These are phyloP conservation scores for Trissolcus japonicus DNA, from an alignment of 2,888 invertebrate species.

Conservation along the genomic window DNA sequence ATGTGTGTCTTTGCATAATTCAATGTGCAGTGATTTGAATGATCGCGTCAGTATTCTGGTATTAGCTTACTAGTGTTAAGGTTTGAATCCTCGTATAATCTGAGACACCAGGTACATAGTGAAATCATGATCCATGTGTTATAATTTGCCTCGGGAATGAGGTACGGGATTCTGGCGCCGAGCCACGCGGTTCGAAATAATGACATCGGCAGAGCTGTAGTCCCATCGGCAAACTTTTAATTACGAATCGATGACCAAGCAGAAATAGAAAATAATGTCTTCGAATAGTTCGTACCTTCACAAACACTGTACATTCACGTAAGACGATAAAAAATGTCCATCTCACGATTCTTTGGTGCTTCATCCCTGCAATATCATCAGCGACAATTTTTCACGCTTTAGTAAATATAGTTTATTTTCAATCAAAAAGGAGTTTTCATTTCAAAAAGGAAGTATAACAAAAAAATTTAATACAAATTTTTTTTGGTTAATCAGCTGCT, in stretches of 20 bases:
- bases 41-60: too few relatives aligned
- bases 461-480: not conserved
- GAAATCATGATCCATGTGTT: conserved; percentile 62
- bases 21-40: too few relatives aligned
- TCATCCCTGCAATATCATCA: conserved; percentile 37
- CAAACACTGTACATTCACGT: conserved; percentile 32
- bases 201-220: conserved; percentile 70
- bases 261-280: conserved; percentile 74
- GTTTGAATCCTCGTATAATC: too few relatives aligned
- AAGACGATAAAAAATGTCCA: conserved; percentile 33
- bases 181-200: conserved; percentile 70
- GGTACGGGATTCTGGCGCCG: conserved; percentile 74
- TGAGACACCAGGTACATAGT: conserved; percentile 67
- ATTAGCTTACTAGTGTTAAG: too few relatives aligned
- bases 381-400: conserved; percentile 43
- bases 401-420: not conserved
- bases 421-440: not conserved
- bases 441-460: not conserved
- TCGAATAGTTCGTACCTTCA: conserved; percentile 58
- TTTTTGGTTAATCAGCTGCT: too few relatives aligned
- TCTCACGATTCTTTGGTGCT: conserved; percentile 34
- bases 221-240: conserved; percentile 73
- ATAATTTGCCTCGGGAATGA: conserved; percentile 71
- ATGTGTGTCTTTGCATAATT: too few relatives aligned
- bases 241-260: conserved; percentile 75